Base-by-base conservation (phyloP, 2,797 vertebrate species). In the Periophthalmus magnuspinnatus region DNA sequence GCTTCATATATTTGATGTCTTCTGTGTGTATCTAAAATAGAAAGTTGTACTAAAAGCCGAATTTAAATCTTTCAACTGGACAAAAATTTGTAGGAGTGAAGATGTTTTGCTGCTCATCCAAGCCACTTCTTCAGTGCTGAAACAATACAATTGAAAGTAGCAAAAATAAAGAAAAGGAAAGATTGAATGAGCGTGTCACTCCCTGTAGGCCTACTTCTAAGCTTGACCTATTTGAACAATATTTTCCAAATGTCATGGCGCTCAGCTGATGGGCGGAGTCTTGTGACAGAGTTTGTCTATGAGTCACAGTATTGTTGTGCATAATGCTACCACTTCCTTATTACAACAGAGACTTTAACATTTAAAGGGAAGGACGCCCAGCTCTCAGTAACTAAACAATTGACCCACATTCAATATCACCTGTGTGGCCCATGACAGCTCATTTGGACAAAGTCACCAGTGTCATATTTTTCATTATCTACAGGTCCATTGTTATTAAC, bases 361-460 rank as follows among this genome's bases (percentile, higher is more conserved):
- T 48, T 65, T 65, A 33, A 32, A 65, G 22, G 19, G 17, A 65
- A 33, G 24, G 14, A 50, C 24, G 63, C 5, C 59, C 9, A 13
- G 59, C 59, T 17, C 55, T 13, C 5, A 57, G 55, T 32, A 14
- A 6, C 24, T 1, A 22, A 24, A 19, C 8, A 33, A 59, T 11
- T 59, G 57, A 59, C 32, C 32, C 33, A 13, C 22, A 50, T 65
- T 50, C 50, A 32, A 17, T 48, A 48, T 32, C 22, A 32, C 45
- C 19, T 22, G 68, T 36, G 19, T 48, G 45, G 71, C 21, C 47
- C 50, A 45, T 75, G 62, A 64, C 17, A 64, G 21, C 54, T 66
- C 68, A 70, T 66, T 66, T 69, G 55, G 74, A 33, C 52, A 28
- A 79, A 76, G 81, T 63, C 70, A 62, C 70, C 22, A n/a, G 16